Conservation (phyloP, 2,888 invertebrate species). For the Xestia sexstrigata region DNA sequence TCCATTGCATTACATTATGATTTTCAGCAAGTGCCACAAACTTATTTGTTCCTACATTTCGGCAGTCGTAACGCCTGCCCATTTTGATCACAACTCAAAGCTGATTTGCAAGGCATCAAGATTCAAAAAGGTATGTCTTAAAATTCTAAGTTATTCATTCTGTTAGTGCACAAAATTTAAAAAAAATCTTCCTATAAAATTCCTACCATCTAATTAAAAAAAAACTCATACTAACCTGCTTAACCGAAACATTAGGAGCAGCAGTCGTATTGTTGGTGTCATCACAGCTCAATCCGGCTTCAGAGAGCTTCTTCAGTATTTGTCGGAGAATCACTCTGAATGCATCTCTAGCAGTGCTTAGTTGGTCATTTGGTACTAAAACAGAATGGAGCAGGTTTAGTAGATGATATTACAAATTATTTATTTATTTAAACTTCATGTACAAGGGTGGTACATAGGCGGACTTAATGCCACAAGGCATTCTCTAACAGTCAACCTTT, state of each 20-base stretch:
- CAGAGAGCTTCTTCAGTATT: conserved; percentile 88
- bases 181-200: not conserved
- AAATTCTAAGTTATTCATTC: not conserved
- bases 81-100: not conserved
- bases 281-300: conserved; percentile 85
- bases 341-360: conserved; percentile 91
- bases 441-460: too few relatives aligned
- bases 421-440: too few relatives aligned
- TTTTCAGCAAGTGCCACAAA: too few relatives aligned
- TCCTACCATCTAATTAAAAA: too few relatives aligned
- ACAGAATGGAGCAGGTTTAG: conserved; percentile 10
- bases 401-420: not conserved
- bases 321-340: conserved; percentile 86
- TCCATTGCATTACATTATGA: not conserved
- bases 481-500: too few relatives aligned
- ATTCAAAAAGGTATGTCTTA: not conserved
- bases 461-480: too few relatives aligned
- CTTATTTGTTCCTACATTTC: not conserved
- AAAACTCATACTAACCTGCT: conserved; percentile 79
- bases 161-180: not conserved
- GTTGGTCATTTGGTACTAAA: conserved; percentile 93
- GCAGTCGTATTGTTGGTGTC: conserved; percentile 84
- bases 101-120: not conserved
- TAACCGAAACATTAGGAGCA: conserved; percentile 86
- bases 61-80: not conserved